phyloP scores from a whole-genome alignment of 2,113 vertebrate species.

The Xiphorhynchus elegans region DNA sequence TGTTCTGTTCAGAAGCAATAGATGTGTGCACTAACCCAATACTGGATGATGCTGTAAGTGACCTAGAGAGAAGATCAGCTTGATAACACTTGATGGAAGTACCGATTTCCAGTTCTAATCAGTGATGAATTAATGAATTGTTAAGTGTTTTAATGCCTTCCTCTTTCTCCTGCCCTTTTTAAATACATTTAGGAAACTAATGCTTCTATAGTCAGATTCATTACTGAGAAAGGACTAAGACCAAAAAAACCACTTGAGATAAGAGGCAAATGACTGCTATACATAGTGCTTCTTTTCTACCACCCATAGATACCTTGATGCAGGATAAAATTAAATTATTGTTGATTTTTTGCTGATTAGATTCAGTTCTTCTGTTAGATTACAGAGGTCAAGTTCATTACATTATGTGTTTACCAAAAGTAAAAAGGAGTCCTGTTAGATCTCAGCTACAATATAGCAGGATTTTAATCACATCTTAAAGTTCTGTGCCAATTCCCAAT shows the following conservation, averaged over 20 bases:
- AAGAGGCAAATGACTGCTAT: background rate
- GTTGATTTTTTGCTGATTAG: background rate
- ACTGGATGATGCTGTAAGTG: background rate
- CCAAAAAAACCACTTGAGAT: background rate
- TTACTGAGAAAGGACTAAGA: background rate
- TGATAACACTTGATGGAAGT: background rate
- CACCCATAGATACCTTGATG: background rate
- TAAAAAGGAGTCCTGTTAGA: background rate
- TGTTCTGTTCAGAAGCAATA: background rate
- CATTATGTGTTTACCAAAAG: constrained; percentile 6
- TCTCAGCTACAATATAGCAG: background rate
- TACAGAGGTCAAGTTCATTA: background rate
- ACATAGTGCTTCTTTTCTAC: background rate
- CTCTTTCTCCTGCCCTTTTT: background rate
- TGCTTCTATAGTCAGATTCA: background rate
- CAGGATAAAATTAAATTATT: constrained; percentile 8
- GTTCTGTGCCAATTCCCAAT: background rate
- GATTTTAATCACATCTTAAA: background rate
- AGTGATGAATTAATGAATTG: background rate
- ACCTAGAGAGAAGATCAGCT: background rate
- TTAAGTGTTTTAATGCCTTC: background rate
- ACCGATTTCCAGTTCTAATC: background rate
- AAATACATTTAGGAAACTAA: background rate
- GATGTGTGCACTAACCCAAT: background rate
- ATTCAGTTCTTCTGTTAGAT: background rate